Evolutionary conservation across 2,113 vertebrate genomes (phyloP).

Genomic region (Bubo blakistoni): DNA sequence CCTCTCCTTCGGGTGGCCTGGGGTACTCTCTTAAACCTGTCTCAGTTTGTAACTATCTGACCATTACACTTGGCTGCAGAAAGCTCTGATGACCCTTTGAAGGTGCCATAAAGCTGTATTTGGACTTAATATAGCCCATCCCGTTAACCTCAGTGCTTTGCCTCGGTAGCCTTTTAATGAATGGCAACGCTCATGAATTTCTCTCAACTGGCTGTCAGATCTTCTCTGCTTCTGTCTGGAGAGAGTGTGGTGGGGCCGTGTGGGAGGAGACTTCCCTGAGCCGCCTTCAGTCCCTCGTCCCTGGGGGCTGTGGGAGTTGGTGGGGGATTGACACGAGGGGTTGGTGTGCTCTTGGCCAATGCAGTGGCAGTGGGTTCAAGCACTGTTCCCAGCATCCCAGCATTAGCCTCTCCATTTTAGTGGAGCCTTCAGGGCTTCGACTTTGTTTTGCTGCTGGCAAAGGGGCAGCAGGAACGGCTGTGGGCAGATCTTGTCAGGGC

Average conservation of each 20-base stretch:
- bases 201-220: background rate
- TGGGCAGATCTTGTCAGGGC: background rate
- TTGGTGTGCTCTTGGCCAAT: accelerated
- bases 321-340: accelerated
- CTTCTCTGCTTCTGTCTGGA: background rate
- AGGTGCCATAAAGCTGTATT: background rate
- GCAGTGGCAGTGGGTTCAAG: accelerated
- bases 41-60: background rate
- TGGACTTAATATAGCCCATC: background rate
- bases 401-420: accelerated
- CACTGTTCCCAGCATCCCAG: accelerated
- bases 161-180: background rate
- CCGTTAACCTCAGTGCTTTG: background rate
- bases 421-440: background rate
- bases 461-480: background rate
- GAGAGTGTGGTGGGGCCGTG: accelerated
- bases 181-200: background rate
- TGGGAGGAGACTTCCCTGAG: accelerated
- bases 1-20: background rate
- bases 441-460: background rate
- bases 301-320: background rate
- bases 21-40: background rate
- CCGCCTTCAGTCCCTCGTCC: accelerated
- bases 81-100: background rate
- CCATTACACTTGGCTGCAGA: background rate